Evolutionary conservation across 2,797 vertebrate genomes (phyloP).

Genomic region (Crax fasciolata): DNA sequence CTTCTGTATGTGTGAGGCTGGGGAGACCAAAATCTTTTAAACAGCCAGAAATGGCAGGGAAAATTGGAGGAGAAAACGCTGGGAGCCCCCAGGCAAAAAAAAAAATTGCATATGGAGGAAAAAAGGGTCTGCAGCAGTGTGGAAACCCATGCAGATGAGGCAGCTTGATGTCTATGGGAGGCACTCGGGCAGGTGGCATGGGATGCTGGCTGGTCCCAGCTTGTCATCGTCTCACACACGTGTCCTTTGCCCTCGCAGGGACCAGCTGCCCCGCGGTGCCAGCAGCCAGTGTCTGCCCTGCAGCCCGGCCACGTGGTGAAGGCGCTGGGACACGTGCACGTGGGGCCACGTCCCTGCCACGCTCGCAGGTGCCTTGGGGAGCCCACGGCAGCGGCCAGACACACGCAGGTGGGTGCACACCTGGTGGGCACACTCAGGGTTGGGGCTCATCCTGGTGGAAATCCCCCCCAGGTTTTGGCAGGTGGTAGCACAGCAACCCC

Average conservation of each 20-base stretch:
- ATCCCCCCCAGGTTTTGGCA: background rate
- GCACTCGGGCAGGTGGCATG: background rate
- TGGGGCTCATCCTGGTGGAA: background rate
- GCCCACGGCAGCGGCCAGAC: background rate
- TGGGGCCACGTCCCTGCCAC: background rate
- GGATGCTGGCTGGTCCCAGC: background rate
- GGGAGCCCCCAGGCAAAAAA: background rate
- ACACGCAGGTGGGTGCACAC: rapidly evolving
- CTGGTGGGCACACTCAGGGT: background rate
- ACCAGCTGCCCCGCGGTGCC: rapidly evolving
- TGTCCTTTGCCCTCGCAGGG: background rate
- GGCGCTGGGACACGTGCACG: rapidly evolving
- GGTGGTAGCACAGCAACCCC: background rate
- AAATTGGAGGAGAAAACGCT: background rate
- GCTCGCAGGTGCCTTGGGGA: rapidly evolving
- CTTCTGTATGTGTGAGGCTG: background rate
- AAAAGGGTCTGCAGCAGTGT: background rate
- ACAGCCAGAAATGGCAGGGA: background rate
- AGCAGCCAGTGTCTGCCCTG: background rate
- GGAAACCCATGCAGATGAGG: background rate
- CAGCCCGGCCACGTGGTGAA: background rate
- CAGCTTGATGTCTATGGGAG: background rate
- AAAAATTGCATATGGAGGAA: background rate
- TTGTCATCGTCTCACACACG: background rate
- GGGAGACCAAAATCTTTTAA: background rate